These are phyloP conservation scores for Suillia variegata DNA, from an alignment of 2,888 invertebrate genomes.

Conservation along the genomic window DNA sequence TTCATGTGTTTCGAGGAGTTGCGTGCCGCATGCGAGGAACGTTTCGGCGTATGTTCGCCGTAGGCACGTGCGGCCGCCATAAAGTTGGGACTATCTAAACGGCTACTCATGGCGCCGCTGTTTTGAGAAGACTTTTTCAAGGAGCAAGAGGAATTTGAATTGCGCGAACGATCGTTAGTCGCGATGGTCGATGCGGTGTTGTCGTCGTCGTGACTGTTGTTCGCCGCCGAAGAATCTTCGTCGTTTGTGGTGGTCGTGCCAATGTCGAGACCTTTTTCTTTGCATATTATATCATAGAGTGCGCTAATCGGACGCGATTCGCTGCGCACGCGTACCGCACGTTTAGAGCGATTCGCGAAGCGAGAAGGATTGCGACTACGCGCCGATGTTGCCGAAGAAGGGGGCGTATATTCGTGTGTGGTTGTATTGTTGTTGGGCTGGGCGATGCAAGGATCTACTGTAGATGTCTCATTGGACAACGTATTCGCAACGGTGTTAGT, in stretches of 20 bases:
- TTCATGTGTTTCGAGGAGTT: slow-evolving; percentile 17
- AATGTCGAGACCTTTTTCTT: slow-evolving; percentile 58
- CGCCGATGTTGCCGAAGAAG: slow-evolving; percentile 14
- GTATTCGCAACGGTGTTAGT: slow-evolving; percentile 11
- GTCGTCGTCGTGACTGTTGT: slow-evolving; percentile 25
- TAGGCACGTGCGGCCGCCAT: slow-evolving; percentile 7
- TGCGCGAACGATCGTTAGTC: slow-evolving; percentile 7
- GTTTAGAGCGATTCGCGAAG: slow-evolving; percentile 49
- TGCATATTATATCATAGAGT: slow-evolving; percentile 62
- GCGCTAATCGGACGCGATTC: slow-evolving; percentile 60
- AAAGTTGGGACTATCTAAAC: slow-evolving; percentile 18
- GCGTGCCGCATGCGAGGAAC: slow-evolving; percentile 22
- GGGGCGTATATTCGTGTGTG: slow-evolving; percentile 17
- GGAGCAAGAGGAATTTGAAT: background rate
- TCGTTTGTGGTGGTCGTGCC: slow-evolving; percentile 42
- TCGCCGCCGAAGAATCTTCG: slow-evolving; percentile 32
- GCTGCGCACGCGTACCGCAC: slow-evolving; percentile 58
- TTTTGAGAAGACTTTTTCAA: slow-evolving; percentile 18
- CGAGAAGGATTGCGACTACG: slow-evolving; percentile 52
- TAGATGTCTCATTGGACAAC: slow-evolving; percentile 3
- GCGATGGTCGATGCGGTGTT: slow-evolving; percentile 15
- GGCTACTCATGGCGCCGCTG: slow-evolving; percentile 23
- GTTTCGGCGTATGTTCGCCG: slow-evolving; percentile 16
- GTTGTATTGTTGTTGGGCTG: slow-evolving; percentile 6
- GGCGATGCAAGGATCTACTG: background rate